Conservation (phyloP, 2,797 vertebrate species). For the Sternotherus odoratus region DNA sequence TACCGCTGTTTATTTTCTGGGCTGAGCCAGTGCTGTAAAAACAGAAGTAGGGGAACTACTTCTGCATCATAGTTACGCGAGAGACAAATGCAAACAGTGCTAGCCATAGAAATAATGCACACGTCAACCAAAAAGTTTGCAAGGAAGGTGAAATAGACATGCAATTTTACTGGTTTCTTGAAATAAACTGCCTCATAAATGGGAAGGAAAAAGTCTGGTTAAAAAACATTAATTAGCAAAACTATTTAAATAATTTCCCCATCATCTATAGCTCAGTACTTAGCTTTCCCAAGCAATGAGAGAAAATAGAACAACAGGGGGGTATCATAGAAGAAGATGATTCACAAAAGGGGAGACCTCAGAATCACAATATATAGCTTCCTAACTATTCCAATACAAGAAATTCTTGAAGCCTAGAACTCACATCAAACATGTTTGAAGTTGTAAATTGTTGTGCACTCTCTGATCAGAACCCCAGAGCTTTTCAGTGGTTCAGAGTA, state of each 20-base stretch:
- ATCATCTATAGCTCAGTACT: background rate
- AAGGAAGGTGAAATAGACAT: slow-evolving; percentile 3
- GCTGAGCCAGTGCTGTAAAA: slow-evolving; percentile 36
- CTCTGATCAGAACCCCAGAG: background rate
- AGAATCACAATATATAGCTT: rapidly evolving
- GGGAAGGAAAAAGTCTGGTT: background rate
- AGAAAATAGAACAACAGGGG: background rate
- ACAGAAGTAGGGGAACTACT: slow-evolving; percentile 8
- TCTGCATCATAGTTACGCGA: slow-evolving; percentile 29
- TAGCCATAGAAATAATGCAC: background rate
- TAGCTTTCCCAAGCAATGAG: background rate
- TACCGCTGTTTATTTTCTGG: slow-evolving; percentile 74
- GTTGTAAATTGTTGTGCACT: background rate
- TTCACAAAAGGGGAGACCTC: background rate
- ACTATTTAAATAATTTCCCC: background rate
- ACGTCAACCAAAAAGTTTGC: slow-evolving; percentile 33
- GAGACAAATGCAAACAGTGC: slow-evolving; percentile 29
- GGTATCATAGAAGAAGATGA: background rate
- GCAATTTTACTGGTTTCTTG: background rate
- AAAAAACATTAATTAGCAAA: background rate
- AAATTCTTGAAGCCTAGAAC: background rate
- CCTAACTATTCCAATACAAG: rapidly evolving
- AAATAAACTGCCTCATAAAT: background rate
- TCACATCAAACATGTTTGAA: background rate
- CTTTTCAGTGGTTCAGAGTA: background rate